Base-by-base conservation (phyloP, 2,888 invertebrate genomes). In the Drymonia ruficornis region DNA sequence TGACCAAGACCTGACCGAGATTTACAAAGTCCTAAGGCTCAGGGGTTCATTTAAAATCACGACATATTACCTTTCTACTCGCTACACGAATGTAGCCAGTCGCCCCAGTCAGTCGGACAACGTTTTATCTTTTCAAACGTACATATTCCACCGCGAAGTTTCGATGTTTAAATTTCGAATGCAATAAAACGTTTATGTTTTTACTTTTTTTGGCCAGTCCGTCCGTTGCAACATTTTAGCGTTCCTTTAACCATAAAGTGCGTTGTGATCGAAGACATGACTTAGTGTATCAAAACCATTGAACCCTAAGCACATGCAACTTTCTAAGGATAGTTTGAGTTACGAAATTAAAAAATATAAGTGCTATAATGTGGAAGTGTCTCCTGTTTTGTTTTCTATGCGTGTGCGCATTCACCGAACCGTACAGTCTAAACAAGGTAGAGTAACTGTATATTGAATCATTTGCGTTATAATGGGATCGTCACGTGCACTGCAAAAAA, bases 241-340 rank as follows among this genome's bases (percentile, higher is more conserved):
- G 73, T 64, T 70, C 72, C 66, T 61, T 68, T 74, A 74, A 71
- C 79, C 81, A 83, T 84, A 83, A 86, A 84, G 85, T 84, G 81
- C 80, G 71, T 76, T 51, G 84, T 75, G 76, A 81, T 76, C 80
- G 79, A 77, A 83, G 75, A 76, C 80, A 84, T 86, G 83, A 86
- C 85, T 90, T 90, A 87, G 89, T 89, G 86, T 89, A 83, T 84
- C 84, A 80, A 83, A 83, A 84, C 78, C 81, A 78, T 83, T 81
- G 84, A 82, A 79, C 78, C 76, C 65, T 59, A 67, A 78, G 63
- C 81, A 81, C 78, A 80, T 80, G 78, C 55, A 76, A 74, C 80
- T 81, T 81, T 78, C 77, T 67, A 74, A 65, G 68, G 66, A 63
- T 68, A 65, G 63, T 65, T 55, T 36, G 55, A 63, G 50, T 61